phyloP scores from a whole-genome alignment of 2,888 invertebrate genomes.

The Mechanitis messenoides region DNA sequence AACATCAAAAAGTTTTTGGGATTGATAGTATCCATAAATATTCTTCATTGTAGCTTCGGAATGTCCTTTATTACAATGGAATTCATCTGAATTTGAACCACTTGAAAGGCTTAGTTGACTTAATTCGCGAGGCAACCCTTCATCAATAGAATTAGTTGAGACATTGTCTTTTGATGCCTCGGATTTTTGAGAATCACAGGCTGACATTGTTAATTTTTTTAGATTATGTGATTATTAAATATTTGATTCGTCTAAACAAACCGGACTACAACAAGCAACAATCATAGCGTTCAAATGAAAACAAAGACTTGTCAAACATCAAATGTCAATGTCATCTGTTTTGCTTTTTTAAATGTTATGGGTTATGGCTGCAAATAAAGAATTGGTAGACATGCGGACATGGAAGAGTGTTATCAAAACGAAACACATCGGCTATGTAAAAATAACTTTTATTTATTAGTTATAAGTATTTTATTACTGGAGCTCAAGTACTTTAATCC shows the following conservation, averaged over 20 bases:
- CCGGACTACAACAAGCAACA: conserved; percentile 26
- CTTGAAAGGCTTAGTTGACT: conserved; percentile 81
- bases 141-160: conserved; percentile 72
- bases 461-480: too few species aligned
- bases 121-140: conserved; percentile 80
- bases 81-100: conserved; percentile 85
- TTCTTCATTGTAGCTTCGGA: conserved; percentile 87
- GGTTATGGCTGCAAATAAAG: background rate
- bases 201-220: conserved; percentile 52
- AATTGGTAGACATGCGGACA: background rate
- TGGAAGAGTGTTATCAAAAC: too few species aligned
- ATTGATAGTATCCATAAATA: conserved; percentile 88
- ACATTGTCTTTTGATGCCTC: conserved; percentile 66
- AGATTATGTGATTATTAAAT: conserved; percentile 7
- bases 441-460: too few species aligned
- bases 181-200: conserved; percentile 60
- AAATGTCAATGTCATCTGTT: conserved; percentile 1
- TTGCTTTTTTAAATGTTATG: conserved; percentile 6
- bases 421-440: too few species aligned
- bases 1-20: conserved; percentile 91
- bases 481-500: too few species aligned
- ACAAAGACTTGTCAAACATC: conserved; percentile 44
- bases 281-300: conserved; percentile 39
- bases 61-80: conserved; percentile 85
- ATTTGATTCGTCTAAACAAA: conserved; percentile 22